Evolutionary conservation across 2,888 invertebrate genomes (phyloP), one percentile per base, ranked within the genome.

Genomic region (Torymus tubicola): DNA sequence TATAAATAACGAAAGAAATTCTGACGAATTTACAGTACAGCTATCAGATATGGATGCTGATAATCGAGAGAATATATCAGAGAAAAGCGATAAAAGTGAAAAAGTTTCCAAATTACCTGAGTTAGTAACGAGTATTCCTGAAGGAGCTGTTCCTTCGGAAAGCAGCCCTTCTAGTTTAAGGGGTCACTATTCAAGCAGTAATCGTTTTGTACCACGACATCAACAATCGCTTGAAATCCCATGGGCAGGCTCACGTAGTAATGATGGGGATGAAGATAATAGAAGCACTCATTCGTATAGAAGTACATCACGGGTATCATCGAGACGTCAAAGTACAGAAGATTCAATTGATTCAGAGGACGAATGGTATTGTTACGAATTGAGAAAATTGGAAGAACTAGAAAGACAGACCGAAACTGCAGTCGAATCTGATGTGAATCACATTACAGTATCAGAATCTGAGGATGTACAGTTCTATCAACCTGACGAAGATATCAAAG

Each of bases 271-370:
- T 84, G 97, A 97, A 81, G 97, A 97, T 86, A 96, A 95, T 85
- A 93, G 95, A 85, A 97, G 97, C 88, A 97, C 96, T 2, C 96
- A 97, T 91, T 97, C 97, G 0, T 96, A 96, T 93, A 93, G 97
- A 85, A 97, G 97, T 86, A 95, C 96, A 0, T 97, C 97, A 0
- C 92, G 96, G 85, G 95, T 96, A 1, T 97, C 97, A 1, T 97
- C 97, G 0, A 93, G 97, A 84, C 93, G 97, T 71, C 97, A 97
- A 91, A 97, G 97, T 87, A 97, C 97, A 0, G 97, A 97, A 91
- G 97, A 97, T 86, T 96, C 96, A 86, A 97, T 97, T 78, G 97
- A 97, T 89, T 96, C 96, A 42, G 97, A 97, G 91, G 97, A 97
- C 88, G 97, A 97, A 89, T 97, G 97, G 95, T 97, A 97, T 87